phyloP scores from a whole-genome alignment of 2,888 invertebrate species.

The Teinopalpus imperialis region DNA sequence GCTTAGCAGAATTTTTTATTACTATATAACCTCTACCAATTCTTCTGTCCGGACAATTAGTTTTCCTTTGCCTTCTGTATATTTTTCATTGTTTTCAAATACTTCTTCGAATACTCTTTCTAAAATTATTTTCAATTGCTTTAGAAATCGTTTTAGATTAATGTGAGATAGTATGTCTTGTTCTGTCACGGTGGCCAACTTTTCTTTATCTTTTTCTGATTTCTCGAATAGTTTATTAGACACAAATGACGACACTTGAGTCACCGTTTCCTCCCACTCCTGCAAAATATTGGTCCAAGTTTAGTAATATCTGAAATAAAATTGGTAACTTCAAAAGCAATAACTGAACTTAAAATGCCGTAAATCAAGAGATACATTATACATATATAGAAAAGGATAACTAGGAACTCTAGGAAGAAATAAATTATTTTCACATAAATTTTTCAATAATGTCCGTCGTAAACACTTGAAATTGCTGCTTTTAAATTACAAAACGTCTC shows the following conservation, averaged over 20 bases:
- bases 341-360: no score
- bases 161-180: constrained; percentile 66
- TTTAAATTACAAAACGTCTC: no score
- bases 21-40: constrained; percentile 65
- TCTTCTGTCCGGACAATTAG: constrained; percentile 63
- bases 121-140: constrained; percentile 61
- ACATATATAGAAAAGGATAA: no score
- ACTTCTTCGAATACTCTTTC: constrained; percentile 58
- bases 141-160: constrained; percentile 68
- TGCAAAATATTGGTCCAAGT: constrained; percentile 40
- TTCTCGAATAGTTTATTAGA: constrained; percentile 84
- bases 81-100: constrained; percentile 33
- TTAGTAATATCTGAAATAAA: background rate
- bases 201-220: constrained; percentile 83
- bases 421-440: no score
- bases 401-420: no score
- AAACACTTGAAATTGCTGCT: no score
- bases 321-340: no score
- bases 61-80: constrained; percentile 29
- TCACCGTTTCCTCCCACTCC: constrained; percentile 91
- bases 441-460: no score
- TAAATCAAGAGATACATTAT: no score
- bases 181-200: constrained; percentile 75
- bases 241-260: constrained; percentile 84
- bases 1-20: constrained; percentile 13